phyloP scores from a whole-genome alignment of 2,113 vertebrate genomes.

The Phalacrocorax brasilianus region DNA sequence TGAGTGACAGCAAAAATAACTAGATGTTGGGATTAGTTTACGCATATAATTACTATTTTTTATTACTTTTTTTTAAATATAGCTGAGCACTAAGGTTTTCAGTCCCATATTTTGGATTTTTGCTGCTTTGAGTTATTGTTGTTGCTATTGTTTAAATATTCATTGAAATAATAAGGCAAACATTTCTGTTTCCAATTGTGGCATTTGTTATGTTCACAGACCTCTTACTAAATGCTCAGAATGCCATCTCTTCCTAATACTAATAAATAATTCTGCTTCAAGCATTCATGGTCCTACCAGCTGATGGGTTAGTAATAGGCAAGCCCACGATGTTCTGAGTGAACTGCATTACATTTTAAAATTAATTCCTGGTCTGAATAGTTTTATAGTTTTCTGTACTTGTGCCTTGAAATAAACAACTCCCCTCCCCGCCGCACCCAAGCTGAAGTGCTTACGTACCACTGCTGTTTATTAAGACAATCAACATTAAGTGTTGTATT shows the following conservation, averaged over 20 bases:
- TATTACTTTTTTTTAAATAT: neutral
- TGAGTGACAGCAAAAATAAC: conserved; percentile 31
- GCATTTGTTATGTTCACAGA: neutral
- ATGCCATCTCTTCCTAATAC: neutral
- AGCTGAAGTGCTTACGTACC: neutral
- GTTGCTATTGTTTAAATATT: neutral
- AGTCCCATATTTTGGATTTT: neutral
- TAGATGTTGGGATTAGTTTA: neutral
- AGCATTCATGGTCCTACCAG: neutral
- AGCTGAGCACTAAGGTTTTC: neutral
- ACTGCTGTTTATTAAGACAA: neutral
- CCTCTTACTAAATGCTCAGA: neutral
- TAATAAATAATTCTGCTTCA: neutral
- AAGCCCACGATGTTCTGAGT: neutral
- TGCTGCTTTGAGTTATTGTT: neutral
- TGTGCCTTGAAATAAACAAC: neutral
- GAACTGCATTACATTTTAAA: neutral
- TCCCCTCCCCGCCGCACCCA: neutral
- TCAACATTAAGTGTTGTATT: neutral
- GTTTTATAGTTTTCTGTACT: neutral
- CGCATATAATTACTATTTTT: neutral
- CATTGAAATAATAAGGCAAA: neutral
- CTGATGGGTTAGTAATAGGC: neutral
- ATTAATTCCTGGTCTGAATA: conserved; percentile 8
- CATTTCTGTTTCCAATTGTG: neutral